Evolutionary conservation across 2,888 invertebrate genomes (phyloP).

Genomic region (Cyclophora punctaria): DNA sequence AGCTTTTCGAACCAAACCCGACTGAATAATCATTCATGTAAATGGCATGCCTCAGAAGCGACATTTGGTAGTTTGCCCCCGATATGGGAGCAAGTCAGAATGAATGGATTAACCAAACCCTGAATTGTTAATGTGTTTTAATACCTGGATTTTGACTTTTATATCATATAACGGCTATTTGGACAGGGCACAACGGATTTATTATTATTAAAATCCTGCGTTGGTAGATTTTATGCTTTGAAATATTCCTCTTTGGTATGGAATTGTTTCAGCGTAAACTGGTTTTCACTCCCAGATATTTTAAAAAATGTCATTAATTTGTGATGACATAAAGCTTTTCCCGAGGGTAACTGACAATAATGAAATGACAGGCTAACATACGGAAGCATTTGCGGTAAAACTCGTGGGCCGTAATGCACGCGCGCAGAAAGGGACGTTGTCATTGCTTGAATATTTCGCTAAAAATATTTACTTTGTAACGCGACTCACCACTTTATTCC

Average conservation of each 20-base stretch:
- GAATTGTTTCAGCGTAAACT: too few species aligned
- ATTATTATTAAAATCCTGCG: too few species aligned
- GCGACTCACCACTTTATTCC: constrained; percentile 20
- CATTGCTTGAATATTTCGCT: constrained; percentile 29
- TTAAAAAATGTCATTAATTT: constrained; percentile 12
- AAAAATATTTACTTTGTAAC: constrained; percentile 26
- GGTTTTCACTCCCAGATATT: background rate
- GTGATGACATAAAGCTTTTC: constrained; percentile 13
- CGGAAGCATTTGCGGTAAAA: constrained; percentile 24
- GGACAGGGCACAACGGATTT: too few species aligned
- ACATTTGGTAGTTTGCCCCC: constrained; percentile 57
- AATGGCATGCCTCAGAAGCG: constrained; percentile 56
- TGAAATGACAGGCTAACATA: constrained; percentile 26
- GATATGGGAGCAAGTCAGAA: constrained; percentile 44
- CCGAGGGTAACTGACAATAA: constrained; percentile 22
- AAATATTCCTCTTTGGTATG: constrained; percentile 2
- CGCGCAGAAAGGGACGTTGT: constrained; percentile 16
- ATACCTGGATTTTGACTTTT: constrained; percentile 17
- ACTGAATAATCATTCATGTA: constrained; percentile 65
- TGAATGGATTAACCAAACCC: constrained; percentile 49
- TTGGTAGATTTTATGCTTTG: background rate
- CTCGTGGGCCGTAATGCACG: constrained; percentile 19
- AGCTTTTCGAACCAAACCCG: constrained; percentile 20
- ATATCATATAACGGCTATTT: background rate
- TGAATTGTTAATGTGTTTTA: constrained; percentile 41